These are phyloP conservation scores for Drosophila watanabei DNA, from an alignment of 1,140 invertebrate genomes.

Conservation along the genomic window DNA sequence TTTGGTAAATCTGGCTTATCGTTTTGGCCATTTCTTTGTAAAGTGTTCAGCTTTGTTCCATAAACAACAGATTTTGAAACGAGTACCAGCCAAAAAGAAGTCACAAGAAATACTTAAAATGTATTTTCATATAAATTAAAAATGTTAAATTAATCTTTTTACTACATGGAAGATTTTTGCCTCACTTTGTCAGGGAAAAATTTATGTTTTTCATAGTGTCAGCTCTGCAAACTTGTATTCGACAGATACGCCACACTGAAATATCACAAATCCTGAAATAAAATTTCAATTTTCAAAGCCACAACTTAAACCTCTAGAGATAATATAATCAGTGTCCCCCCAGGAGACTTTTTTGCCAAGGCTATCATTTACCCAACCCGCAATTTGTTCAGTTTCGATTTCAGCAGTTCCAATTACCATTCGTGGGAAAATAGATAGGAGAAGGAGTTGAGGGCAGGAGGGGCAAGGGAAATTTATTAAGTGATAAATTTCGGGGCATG, in stretches of 20 bases:
- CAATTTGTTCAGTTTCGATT: constrained; percentile 56
- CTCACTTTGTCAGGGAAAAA: too few species aligned
- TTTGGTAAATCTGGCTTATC: background rate
- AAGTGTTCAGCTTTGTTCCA: background rate
- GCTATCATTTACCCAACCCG: constrained; percentile 57
- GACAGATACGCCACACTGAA: background rate
- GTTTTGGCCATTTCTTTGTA: background rate
- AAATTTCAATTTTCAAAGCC: constrained; percentile 44
- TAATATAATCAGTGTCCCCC: constrained; percentile 17
- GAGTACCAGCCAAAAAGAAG: background rate
- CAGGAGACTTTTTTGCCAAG: constrained; percentile 16
- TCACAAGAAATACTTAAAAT: background rate
- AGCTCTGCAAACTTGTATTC: background rate
- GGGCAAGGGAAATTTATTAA: constrained; percentile 71
- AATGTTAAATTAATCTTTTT: background rate
- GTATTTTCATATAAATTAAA: background rate
- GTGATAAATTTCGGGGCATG: constrained; percentile 77
- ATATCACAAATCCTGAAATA: constrained; percentile 13
- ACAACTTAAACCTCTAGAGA: constrained; percentile 16
- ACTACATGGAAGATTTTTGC: too few species aligned
- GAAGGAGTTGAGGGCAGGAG: constrained; percentile 4
- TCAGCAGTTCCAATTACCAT: constrained; percentile 68
- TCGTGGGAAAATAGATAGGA: constrained; percentile 43
- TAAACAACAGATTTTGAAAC: background rate
- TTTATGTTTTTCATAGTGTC: background rate